Base-by-base conservation (phyloP, 2,797 vertebrate genomes). In the Tolypeutes matacus region DNA sequence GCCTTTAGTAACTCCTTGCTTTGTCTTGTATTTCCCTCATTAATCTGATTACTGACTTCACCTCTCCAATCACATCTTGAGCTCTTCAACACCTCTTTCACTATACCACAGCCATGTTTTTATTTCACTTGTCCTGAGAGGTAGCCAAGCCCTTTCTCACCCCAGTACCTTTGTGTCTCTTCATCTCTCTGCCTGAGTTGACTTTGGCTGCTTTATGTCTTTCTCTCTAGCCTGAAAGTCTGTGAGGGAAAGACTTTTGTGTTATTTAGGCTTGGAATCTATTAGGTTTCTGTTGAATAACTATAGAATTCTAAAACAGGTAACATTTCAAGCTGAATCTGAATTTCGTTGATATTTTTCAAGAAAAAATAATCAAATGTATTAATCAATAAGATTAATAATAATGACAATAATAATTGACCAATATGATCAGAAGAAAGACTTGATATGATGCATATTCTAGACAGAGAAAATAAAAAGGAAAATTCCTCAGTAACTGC, bases 21-120 rank as follows among this genome's bases (percentile, higher is more conserved):
- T 39, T 39, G 4, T 39, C 39, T 39, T 39, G 39, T 39, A 39
- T 39, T 39, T 39, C 39, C 39, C 39, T 39, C 39, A 39, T 39
- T 39, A 39, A 39, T 3, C 39, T 39, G 39, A 39, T 39, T 39
- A 39, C 39, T 39, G 39, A 3, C 39, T 39, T 7, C 7, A 39
- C 39, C 39, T 39, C 39, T 39, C 39, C 39, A 42, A 39, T 21
- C 3, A 62, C 17, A 49, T 23, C 1, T 13, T 15, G 0, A 23
- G 0, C 10, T 5, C 17, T n/a, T 67, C 5, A 9, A 46, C 8
- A 5, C 8, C 46, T 51, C n/a, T n/a, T n/a, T 49, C 23, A 11
- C 39, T 39, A 4, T 20, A 6, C 7, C 65, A 21, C 13, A 73
- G 6, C 0, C 3, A 10, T 31, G n/a, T 51, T 75, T 25, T 7